These are phyloP conservation scores for Malaclemys terrapin DNA, from an alignment of 2,113 vertebrate species.

Conservation along the genomic window DNA sequence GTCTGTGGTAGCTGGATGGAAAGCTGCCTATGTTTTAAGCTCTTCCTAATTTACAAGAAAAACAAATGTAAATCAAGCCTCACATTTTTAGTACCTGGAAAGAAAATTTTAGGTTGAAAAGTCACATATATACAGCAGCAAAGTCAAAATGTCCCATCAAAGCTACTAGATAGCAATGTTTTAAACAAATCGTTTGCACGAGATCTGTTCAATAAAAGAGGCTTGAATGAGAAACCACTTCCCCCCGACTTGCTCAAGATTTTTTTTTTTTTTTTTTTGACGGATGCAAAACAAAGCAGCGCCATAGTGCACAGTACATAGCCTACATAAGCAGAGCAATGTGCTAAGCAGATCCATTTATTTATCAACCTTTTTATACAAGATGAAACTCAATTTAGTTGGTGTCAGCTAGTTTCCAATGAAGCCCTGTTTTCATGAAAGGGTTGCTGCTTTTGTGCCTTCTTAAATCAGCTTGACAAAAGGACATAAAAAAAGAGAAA, in stretches of 20 bases:
- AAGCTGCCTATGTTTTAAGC: conserved; percentile 48
- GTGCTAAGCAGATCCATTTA: conserved; percentile 18
- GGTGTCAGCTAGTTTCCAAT: conserved; percentile 65
- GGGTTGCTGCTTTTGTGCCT: conserved; percentile 63
- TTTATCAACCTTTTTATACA: conserved; percentile 66
- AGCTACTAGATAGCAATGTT: conserved; percentile 5
- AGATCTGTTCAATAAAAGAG: conserved; percentile 35
- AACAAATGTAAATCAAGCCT: conserved; percentile 64
- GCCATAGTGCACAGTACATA: background rate
- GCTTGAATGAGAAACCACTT: conserved; percentile 47
- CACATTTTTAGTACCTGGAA: conserved; percentile 10
- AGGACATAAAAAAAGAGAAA: conserved; percentile 55
- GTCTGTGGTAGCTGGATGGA: background rate
- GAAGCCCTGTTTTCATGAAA: conserved; percentile 52
- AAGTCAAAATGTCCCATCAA: background rate
- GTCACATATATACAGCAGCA: conserved; percentile 1
- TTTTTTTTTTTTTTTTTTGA: too few species aligned
- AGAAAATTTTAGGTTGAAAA: conserved; percentile 55
- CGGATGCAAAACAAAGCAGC: background rate
- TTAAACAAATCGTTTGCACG: background rate
- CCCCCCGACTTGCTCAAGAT: conserved; percentile 5
- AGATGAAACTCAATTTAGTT: conserved; percentile 70
- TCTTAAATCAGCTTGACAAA: conserved; percentile 66
- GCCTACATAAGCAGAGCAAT: background rate
- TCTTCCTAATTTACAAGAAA: conserved; percentile 60